These are phyloP conservation scores for Rhynchotus rufescens DNA, from an alignment of 2,797 vertebrate species.

Conservation along the genomic window DNA sequence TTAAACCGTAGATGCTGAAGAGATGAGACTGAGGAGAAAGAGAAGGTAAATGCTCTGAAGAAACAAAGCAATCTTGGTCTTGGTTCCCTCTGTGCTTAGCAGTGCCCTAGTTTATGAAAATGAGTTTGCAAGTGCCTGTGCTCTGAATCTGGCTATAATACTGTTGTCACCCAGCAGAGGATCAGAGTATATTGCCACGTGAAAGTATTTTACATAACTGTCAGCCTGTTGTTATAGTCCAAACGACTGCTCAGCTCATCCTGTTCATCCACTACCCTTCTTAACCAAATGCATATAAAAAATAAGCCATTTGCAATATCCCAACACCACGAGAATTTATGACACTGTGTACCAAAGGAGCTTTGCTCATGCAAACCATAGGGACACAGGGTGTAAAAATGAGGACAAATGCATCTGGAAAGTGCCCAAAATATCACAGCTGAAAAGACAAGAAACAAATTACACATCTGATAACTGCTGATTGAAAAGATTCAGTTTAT, in stretches of 20 bases:
- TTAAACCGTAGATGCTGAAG: constrained; percentile 43
- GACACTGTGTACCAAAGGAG: background rate
- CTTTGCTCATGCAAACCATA: background rate
- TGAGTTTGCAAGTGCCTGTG: constrained; percentile 18
- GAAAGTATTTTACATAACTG: constrained; percentile 69
- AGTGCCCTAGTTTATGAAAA: constrained; percentile 56
- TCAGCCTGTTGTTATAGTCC: constrained; percentile 37
- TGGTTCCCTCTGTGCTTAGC: constrained; percentile 26
- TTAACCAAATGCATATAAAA: constrained; percentile 13
- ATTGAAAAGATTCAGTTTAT: background rate
- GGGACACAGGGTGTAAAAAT: background rate
- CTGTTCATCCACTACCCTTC: background rate
- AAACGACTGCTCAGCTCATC: constrained; percentile 26
- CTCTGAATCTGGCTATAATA: constrained; percentile 56
- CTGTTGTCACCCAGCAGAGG: constrained; percentile 41
- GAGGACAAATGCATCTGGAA: background rate
- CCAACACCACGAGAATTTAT: background rate
- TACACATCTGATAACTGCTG: background rate
- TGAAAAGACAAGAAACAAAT: background rate
- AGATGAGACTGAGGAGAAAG: constrained; percentile 35
- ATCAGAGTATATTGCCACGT: constrained; percentile 57
- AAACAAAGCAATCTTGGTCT: constrained; percentile 34
- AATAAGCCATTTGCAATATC: background rate
- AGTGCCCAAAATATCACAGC: background rate
- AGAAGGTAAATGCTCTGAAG: constrained; percentile 55